phyloP scores from a whole-genome alignment of 2,797 vertebrate species.

The Thripadectes ignobilis region DNA sequence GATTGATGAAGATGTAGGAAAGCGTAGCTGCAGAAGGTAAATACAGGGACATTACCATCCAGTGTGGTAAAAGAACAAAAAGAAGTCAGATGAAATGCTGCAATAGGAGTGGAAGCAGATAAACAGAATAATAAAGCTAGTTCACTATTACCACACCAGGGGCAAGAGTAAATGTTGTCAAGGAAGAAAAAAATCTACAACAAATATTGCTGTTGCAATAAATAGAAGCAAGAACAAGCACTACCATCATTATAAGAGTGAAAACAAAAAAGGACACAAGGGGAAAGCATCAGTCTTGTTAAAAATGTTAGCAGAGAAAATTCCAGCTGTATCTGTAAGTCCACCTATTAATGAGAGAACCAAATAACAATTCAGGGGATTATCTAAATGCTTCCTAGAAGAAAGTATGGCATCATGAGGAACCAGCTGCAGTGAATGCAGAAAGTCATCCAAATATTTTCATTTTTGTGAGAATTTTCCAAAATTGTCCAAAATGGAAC shows the following conservation, averaged over 20 bases:
- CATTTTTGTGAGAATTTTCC: not conserved
- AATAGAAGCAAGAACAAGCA: not conserved
- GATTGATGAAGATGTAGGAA: not conserved
- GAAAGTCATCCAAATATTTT: not conserved
- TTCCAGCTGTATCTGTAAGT: not conserved
- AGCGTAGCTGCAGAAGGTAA: not conserved
- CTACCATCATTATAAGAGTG: not conserved
- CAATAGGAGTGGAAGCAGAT: not conserved
- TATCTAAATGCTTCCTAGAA: not conserved
- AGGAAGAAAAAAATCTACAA: not conserved
- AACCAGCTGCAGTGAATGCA: not conserved
- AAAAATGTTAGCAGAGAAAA: not conserved
- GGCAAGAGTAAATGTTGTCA: not conserved
- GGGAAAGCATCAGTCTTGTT: not conserved
- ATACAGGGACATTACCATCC: not conserved
- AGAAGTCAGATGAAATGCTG: not conserved
- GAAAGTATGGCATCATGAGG: not conserved
- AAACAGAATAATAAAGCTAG: not conserved
- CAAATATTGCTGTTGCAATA: not conserved
- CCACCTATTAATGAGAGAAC: not conserved
- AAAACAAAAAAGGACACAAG: not conserved
- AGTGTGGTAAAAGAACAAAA: not conserved
- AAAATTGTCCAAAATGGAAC: not conserved
- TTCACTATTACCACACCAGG: accelerated
- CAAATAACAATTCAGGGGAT: not conserved